Evolutionary conservation across 2,797 vertebrate genomes (phyloP).

Genomic region (Chelidonichthys spinosus): DNA sequence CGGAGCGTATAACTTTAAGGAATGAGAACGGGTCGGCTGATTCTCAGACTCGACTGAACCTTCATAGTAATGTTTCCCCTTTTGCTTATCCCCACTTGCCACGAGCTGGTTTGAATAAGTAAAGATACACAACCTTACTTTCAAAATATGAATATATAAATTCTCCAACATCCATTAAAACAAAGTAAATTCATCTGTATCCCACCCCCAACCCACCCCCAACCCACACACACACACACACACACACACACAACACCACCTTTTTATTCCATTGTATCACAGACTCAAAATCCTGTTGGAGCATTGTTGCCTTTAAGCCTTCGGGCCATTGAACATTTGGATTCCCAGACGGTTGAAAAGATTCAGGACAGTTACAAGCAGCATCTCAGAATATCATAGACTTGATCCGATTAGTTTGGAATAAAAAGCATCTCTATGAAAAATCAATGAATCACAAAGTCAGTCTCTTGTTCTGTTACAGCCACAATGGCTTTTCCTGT

Average conservation of each 20-base stretch:
- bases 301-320: constrained; percentile 4
- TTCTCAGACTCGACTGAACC: constrained; percentile 16
- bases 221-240: too few relatives aligned
- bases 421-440: constrained; percentile 64
- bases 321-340: constrained; percentile 9
- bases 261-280: constrained; percentile 18
- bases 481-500: neutral
- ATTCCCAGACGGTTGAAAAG: constrained; percentile 18
- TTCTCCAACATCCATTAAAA: constrained; percentile 29
- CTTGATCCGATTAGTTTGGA: constrained; percentile 76
- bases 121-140: constrained; percentile 19
- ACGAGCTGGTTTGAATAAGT: constrained; percentile 30
- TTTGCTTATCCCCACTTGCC: constrained; percentile 17
- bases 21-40: neutral
- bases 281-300: constrained; percentile 1
- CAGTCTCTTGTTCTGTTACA: constrained; percentile 14
- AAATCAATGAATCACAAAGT: constrained; percentile 55
- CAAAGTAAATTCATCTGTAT: constrained; percentile 11
- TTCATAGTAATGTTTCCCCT: constrained; percentile 5
- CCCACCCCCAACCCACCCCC: neutral
- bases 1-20: too few relatives aligned
- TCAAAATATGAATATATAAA: constrained; percentile 20
- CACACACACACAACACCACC: too few relatives aligned
- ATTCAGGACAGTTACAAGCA: constrained; percentile 28
- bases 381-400: constrained; percentile 49